phyloP scores from a whole-genome alignment of 1,140 invertebrate genomes.

The Diploscapter pachys region DNA sequence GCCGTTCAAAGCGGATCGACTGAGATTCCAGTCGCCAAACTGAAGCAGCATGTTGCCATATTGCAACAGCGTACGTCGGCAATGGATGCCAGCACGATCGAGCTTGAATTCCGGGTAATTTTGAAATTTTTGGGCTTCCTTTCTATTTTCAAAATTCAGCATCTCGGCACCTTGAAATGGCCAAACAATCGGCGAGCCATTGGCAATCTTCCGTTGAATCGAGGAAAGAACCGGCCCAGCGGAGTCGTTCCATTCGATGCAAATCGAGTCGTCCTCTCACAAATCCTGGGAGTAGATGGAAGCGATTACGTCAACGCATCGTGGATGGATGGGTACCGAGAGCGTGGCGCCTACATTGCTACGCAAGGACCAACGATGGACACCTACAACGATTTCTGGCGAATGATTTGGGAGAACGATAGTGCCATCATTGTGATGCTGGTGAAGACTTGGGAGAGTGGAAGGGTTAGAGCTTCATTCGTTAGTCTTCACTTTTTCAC shows the following conservation, averaged over 20 bases:
- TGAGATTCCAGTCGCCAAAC: constrained; percentile 82
- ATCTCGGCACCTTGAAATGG: constrained; percentile 86
- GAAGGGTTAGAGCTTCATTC: constrained; percentile 2
- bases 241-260: constrained; percentile 80
- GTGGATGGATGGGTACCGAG: constrained; percentile 80
- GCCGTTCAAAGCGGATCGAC: constrained; percentile 90
- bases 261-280: constrained; percentile 85
- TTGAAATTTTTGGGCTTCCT: background rate
- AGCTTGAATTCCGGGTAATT: constrained; percentile 86
- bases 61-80: constrained; percentile 69
- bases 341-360: constrained; percentile 85
- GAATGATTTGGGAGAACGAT: constrained; percentile 99
- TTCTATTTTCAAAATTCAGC: constrained; percentile 62
- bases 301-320: constrained; percentile 99
- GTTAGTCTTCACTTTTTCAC: constrained; percentile 2
- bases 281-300: constrained; percentile 77
- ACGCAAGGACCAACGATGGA: constrained; percentile 92
- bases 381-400: constrained; percentile 96
- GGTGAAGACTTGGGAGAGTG: constrained; percentile 85
- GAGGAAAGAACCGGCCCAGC: constrained; percentile 97
- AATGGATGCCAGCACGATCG: constrained; percentile 73
- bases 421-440: constrained; percentile 98
- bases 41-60: constrained; percentile 89
- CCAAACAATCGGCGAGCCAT: constrained; percentile 89
- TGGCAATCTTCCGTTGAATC: constrained; percentile 91